phyloP scores from a whole-genome alignment of 2,113 vertebrate genomes.

The Sitta europaea region DNA sequence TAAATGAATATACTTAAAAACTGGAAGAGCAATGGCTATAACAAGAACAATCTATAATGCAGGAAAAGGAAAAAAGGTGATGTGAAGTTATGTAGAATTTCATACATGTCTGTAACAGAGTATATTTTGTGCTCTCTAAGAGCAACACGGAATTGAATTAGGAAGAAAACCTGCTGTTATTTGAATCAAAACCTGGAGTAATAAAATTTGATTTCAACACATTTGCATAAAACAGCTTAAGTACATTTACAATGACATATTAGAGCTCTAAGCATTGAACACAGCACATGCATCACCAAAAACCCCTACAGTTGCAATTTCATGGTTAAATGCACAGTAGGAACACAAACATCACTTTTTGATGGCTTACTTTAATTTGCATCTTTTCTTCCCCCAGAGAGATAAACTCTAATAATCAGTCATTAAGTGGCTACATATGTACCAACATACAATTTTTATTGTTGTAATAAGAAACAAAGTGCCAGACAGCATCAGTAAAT shows the following conservation, averaged over 20 bases:
- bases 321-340: constrained; percentile 53
- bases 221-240: constrained; percentile 62
- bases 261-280: constrained; percentile 42
- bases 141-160: constrained; percentile 8
- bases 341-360: constrained; percentile 48
- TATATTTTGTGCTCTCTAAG: not conserved
- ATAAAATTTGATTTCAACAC: constrained; percentile 31
- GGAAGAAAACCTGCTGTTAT: constrained; percentile 45
- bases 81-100: not conserved
- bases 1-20: not conserved
- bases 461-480: constrained; percentile 33
- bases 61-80: not conserved
- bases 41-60: not conserved
- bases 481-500: constrained; percentile 39
- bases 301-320: constrained; percentile 39
- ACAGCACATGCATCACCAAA: constrained; percentile 30
- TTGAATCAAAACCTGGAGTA: constrained; percentile 16
- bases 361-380: constrained; percentile 60
- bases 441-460: constrained; percentile 9
- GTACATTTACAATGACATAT: constrained; percentile 47
- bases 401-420: constrained; percentile 41
- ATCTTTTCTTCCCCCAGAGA: constrained; percentile 22
- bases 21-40: not conserved
- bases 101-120: not conserved
- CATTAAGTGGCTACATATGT: constrained; percentile 27